These are phyloP conservation scores for Euschistus heros DNA, from an alignment of 1,140 invertebrate genomes.

Conservation along the genomic window DNA sequence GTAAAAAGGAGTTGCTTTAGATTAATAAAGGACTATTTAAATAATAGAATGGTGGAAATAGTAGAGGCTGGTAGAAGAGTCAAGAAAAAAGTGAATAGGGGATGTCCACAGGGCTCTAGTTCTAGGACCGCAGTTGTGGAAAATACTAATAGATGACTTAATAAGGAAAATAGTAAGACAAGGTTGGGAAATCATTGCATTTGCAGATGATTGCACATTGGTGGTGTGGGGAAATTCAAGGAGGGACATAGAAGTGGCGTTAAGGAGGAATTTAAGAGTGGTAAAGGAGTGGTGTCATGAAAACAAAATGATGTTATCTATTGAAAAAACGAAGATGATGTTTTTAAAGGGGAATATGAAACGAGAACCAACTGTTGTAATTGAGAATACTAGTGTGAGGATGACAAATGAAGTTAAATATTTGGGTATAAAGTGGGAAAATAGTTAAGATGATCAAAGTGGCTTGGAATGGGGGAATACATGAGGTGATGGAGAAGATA, in stretches of 20 bases:
- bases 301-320: neutral
- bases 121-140: constrained; percentile 31
- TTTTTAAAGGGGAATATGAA: neutral
- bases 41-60: too few relatives aligned
- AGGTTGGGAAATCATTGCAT: neutral
- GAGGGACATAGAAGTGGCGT: neutral
- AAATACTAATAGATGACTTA: constrained; percentile 22
- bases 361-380: neutral
- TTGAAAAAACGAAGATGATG: neutral
- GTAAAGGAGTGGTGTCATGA: neutral
- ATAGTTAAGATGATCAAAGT: neutral
- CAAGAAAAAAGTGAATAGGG: too few relatives aligned
- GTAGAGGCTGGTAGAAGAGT: too few relatives aligned
- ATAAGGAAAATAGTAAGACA: neutral
- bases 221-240: neutral
- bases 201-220: neutral
- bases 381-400: neutral
- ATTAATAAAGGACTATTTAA: too few relatives aligned
- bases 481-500: neutral
- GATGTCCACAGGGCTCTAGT: too few relatives aligned
- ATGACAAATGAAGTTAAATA: neutral
- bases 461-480: neutral
- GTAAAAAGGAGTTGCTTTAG: too few relatives aligned
- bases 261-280: neutral
- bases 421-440: neutral